phyloP scores from a whole-genome alignment of 2,797 vertebrate species.

The Anabacerthia variegaticeps region DNA sequence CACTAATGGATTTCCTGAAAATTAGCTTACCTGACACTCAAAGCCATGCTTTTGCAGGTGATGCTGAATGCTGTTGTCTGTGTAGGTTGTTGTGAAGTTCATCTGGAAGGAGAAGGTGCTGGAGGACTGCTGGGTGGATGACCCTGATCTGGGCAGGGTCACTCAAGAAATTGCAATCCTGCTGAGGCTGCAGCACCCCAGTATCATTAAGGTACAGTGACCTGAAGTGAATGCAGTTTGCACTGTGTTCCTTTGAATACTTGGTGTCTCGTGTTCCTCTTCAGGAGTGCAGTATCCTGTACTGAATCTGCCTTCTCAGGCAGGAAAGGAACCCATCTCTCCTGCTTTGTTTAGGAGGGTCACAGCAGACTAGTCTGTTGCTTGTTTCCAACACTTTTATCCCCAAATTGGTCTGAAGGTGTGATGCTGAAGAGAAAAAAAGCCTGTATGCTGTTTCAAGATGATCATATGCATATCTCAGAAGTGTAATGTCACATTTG shows the following conservation, averaged over 20 bases:
- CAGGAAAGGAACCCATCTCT: neutral
- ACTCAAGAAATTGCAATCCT: slow-evolving; percentile 93
- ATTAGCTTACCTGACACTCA: neutral
- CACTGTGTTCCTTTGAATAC: neutral
- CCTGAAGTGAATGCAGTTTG: neutral
- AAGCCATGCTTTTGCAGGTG: neutral
- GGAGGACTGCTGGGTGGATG: slow-evolving; percentile 90
- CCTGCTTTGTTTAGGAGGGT: neutral
- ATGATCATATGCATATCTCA: neutral
- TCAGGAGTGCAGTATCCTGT: neutral
- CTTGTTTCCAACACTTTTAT: neutral
- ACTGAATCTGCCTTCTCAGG: neutral
- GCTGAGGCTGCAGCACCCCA: slow-evolving; percentile 85
- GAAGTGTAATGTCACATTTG: neutral
- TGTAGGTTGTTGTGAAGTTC: slow-evolving; percentile 92
- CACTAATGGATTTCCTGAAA: neutral
- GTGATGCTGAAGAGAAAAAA: neutral
- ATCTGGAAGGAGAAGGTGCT: slow-evolving; percentile 90
- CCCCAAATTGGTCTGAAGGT: neutral
- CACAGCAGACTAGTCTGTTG: neutral
- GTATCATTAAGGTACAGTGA: slow-evolving; percentile 86
- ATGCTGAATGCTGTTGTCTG: neutral
- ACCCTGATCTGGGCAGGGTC: slow-evolving; percentile 86
- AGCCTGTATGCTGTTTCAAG: neutral
- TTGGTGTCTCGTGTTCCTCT: neutral